A percentile compares a stretch with the other conserved stretches of the same genome.
phyloP scores from a whole-genome alignment of 2,888 invertebrate genomes.

The Peribatodes rhomboidaria region DNA sequence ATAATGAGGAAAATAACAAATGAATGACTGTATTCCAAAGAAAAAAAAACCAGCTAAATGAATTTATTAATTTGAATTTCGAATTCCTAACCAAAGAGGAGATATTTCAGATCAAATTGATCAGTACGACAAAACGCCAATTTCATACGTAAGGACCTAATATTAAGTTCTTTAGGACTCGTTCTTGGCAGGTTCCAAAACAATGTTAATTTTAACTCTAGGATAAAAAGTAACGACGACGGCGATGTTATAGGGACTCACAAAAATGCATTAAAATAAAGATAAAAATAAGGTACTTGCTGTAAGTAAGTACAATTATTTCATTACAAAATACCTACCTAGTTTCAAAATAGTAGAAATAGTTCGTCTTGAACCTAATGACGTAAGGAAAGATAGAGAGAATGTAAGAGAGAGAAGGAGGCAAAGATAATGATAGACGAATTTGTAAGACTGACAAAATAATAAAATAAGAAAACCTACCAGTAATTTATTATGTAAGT shows the following conservation, averaged over 20 bases:
- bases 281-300: not conserved
- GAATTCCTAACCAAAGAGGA: too few species aligned
- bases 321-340: not conserved
- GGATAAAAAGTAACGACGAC: not conserved
- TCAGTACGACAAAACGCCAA: too few species aligned
- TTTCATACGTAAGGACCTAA: not conserved
- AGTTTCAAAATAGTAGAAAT: not conserved
- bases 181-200: slow-evolving; percentile 5
- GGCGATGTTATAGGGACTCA: slow-evolving; percentile 5
- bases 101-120: too few species aligned
- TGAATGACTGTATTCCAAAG: too few species aligned
- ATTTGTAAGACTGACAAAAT: slow-evolving; percentile 4
- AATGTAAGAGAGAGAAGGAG: not conserved
- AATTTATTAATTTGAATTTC: too few species aligned
- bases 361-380: not conserved
- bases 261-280: not conserved
- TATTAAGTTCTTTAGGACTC: not conserved
- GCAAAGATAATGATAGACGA: not conserved
- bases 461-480: not conserved
- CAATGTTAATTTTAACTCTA: not conserved
- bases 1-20: too few species aligned
- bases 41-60: too few species aligned
- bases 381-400: not conserved
- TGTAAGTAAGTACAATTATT: not conserved
- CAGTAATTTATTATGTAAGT: not conserved